A percentile compares a stretch with the other conserved stretches of the same genome.
These are phyloP conservation scores for Synergus umbraculus DNA, from an alignment of 2,888 invertebrate genomes.

Conservation along the genomic window DNA sequence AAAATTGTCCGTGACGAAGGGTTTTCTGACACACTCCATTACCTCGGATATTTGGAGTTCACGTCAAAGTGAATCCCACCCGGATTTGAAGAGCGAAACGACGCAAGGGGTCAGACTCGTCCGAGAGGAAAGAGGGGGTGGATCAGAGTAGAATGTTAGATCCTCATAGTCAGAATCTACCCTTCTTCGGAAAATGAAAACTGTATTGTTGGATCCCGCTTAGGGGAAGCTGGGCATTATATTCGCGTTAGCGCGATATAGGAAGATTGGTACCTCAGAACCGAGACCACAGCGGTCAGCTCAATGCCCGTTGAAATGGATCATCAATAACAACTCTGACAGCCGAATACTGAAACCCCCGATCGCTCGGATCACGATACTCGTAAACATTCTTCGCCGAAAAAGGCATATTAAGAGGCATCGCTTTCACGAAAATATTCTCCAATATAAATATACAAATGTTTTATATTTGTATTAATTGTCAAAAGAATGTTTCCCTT, in stretches of 20 bases:
- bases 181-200: slow-evolving; percentile 57
- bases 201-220: slow-evolving; percentile 51
- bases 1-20: slow-evolving; percentile 72
- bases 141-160: slow-evolving; percentile 25
- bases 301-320: slow-evolving; percentile 39
- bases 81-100: slow-evolving; percentile 7
- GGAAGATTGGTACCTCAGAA: slow-evolving; percentile 49
- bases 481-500: no score
- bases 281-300: slow-evolving; percentile 55
- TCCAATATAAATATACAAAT: background rate
- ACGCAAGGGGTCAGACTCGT: background rate
- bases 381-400: slow-evolving; percentile 6
- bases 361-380: slow-evolving; percentile 18
- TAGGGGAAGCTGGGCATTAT: slow-evolving; percentile 51
- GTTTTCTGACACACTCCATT: slow-evolving; percentile 69
- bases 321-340: slow-evolving; percentile 57
- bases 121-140: slow-evolving; percentile 3
- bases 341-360: slow-evolving; percentile 52
- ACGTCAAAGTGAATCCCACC: slow-evolving; percentile 56
- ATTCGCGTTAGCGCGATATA: slow-evolving; percentile 52
- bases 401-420: slow-evolving; percentile 31
- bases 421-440: slow-evolving; percentile 18
- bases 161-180: slow-evolving; percentile 40
- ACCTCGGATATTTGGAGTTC: slow-evolving; percentile 66
- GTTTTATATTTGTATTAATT: no score